Conservation (phyloP, 53 echinoderm and acorn worm species). For the Hippasteria phrygiana region DNA sequence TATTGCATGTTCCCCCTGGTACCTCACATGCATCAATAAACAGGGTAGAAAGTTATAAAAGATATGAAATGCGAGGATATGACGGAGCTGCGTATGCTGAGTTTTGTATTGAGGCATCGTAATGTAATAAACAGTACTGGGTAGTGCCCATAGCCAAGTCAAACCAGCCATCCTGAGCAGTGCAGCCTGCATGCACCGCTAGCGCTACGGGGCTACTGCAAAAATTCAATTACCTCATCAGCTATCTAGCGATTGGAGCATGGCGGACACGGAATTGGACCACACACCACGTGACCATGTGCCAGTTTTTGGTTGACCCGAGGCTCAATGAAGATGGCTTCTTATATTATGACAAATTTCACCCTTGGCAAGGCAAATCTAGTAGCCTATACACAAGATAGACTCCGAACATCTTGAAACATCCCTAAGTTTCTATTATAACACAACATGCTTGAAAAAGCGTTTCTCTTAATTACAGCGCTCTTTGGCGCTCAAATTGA, state of each 20-base stretch:
- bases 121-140: no score
- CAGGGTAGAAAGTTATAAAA: constrained; percentile 15
- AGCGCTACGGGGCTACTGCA: constrained; percentile 42
- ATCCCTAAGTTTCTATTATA: no score
- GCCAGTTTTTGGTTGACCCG: constrained; percentile 21
- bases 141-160: no score
- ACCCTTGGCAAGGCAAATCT: no score
- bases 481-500: no score
- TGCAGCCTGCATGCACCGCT: constrained; percentile 20
- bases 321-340: constrained; percentile 22
- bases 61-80: no score
- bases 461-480: no score
- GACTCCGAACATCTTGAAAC: no score
- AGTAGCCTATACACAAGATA: no score
- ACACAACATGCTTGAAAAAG: no score
- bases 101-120: no score
- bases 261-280: constrained; percentile 16
- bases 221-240: constrained; percentile 47
- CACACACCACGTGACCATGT: constrained; percentile 43
- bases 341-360: background rate
- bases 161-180: background rate
- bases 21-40: constrained; percentile 15
- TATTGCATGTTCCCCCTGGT: constrained; percentile 7
- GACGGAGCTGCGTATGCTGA: no score
- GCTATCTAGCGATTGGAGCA: constrained; percentile 53